These are phyloP conservation scores for Bombus soroeensis DNA, from an alignment of 1,140 invertebrate species.

Conservation along the genomic window DNA sequence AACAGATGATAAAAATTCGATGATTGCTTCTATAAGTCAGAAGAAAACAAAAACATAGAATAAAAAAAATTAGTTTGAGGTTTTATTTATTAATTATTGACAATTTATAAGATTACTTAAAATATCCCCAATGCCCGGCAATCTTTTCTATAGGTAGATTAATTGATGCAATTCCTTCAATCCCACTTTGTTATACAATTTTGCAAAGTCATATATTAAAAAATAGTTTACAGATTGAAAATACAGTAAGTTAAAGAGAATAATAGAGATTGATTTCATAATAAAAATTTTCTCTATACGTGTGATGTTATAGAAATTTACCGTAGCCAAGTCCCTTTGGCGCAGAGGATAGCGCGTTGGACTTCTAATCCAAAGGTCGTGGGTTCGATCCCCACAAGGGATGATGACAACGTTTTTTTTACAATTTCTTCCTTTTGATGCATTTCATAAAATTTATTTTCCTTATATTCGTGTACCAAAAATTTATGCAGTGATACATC, in stretches of 20 bases:
- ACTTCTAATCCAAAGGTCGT: slow-evolving; percentile 86
- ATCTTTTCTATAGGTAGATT: background rate
- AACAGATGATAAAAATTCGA: too few species aligned
- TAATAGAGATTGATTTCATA: background rate
- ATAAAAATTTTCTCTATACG: background rate
- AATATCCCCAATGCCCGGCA: background rate
- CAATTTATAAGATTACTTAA: too few species aligned
- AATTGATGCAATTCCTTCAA: background rate
- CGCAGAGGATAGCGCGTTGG: slow-evolving; percentile 86
- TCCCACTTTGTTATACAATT: background rate
- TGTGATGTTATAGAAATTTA: background rate
- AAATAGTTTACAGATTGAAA: background rate
- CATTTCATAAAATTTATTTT: background rate
- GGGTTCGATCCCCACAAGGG: slow-evolving; percentile 86
- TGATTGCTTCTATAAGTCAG: too few species aligned
- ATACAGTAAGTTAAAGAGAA: too few species aligned
- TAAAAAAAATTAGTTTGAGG: too few species aligned
- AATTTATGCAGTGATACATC: background rate
- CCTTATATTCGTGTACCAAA: background rate
- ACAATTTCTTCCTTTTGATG: background rate
- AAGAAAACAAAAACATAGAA: background rate
- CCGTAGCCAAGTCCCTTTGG: slow-evolving; percentile 81
- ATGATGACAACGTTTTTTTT: slow-evolving; percentile 51
- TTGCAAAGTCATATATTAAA: background rate
- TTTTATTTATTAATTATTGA: too few species aligned